phyloP scores from a whole-genome alignment of 2,113 vertebrate species.

The Corythaeola cristata region DNA sequence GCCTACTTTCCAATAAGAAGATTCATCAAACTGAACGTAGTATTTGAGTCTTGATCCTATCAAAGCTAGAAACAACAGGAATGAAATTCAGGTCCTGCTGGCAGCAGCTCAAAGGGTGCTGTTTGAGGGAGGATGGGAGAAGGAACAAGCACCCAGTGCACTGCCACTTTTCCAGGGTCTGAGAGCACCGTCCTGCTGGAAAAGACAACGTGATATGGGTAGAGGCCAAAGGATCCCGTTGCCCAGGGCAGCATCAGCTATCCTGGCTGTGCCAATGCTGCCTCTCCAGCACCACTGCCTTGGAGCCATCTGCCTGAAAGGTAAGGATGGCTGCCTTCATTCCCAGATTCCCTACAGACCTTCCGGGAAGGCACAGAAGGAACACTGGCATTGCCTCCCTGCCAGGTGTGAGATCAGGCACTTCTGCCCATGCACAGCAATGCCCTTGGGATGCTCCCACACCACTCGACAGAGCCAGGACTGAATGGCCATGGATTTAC shows the following conservation, averaged over 20 bases:
- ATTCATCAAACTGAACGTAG: background rate
- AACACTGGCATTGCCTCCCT: background rate
- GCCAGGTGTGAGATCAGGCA: background rate
- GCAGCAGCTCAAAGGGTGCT: background rate
- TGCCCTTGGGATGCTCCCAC: background rate
- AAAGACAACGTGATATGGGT: fast-evolving
- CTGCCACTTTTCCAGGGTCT: background rate
- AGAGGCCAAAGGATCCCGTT: background rate
- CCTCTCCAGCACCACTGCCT: background rate
- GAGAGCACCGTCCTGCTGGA: background rate
- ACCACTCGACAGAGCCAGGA: background rate
- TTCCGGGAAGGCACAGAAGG: background rate
- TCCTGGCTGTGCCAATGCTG: background rate
- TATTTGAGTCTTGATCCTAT: background rate
- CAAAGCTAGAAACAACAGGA: background rate
- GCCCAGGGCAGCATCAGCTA: background rate
- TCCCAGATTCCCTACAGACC: background rate
- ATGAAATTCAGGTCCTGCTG: background rate
- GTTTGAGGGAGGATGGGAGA: background rate
- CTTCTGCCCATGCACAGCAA: background rate
- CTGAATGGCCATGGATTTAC: background rate
- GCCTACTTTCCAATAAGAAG: background rate
- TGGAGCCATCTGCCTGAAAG: background rate
- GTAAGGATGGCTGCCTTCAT: background rate
- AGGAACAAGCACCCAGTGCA: background rate